Conservation (phyloP, 2,888 invertebrate genomes). For the Priocnemis perturbator region DNA sequence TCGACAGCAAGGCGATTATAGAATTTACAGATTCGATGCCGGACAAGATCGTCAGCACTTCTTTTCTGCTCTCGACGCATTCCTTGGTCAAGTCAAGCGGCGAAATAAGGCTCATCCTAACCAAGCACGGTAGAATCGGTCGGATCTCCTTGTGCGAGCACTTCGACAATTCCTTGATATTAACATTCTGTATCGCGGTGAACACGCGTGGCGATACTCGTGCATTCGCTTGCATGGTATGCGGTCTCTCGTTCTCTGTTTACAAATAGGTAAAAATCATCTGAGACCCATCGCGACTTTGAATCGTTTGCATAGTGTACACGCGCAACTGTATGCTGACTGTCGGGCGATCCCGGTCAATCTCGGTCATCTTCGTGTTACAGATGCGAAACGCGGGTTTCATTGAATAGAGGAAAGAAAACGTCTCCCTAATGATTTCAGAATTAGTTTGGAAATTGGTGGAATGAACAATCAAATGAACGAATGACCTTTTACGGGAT, state of each 20-base stretch:
- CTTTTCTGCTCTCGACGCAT: conserved; percentile 89
- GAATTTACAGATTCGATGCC: conserved; percentile 96
- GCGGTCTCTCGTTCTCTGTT: neutral
- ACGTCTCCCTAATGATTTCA: no score
- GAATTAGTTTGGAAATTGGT: no score
- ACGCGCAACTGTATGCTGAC: no score
- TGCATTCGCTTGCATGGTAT: conserved; percentile 61
- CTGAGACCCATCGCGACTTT: neutral
- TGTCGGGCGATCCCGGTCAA: no score
- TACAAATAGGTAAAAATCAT: neutral
- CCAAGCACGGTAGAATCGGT: conserved; percentile 93
- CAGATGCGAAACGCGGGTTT: no score
- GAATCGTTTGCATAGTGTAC: neutral
- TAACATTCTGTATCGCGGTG: conserved; percentile 88
- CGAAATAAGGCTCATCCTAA: conserved; percentile 93
- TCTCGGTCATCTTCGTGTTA: no score
- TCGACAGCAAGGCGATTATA: conserved; percentile 93
- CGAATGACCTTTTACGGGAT: no score
- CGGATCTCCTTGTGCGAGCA: conserved; percentile 88
- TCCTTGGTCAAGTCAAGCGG: conserved; percentile 90
- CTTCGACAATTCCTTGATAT: conserved; percentile 84
- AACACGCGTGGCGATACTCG: conserved; percentile 84
- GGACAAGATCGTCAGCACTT: conserved; percentile 91
- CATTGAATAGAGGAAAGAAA: no score
- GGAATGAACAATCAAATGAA: no score